phyloP scores from a whole-genome alignment of 2,113 vertebrate genomes.

The Herpetotheres cachinnans region DNA sequence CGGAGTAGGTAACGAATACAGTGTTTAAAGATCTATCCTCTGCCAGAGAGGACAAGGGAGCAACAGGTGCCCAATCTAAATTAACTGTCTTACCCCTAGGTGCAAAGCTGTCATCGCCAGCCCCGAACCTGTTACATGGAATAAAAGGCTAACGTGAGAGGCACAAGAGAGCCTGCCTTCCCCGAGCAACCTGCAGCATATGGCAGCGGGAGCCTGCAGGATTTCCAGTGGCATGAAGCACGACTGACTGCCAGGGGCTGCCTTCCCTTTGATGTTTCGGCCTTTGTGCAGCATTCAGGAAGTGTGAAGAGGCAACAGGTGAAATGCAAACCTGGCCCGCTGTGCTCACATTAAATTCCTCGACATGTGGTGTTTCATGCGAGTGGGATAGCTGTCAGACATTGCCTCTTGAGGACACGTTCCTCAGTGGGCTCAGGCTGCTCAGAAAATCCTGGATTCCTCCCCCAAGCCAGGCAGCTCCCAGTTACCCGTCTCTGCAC shows the following conservation, averaged over 20 bases:
- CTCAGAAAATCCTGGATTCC: not conserved
- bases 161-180: not conserved
- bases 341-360: not conserved
- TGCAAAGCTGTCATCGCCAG: constrained; percentile 36
- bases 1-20: not conserved
- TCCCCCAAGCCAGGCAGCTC: not conserved
- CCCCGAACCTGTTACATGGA: not conserved
- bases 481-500: not conserved
- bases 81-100: not conserved
- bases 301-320: not conserved
- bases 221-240: not conserved
- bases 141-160: constrained; percentile 3
- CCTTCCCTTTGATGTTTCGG: not conserved
- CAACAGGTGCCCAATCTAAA: constrained; percentile 9
- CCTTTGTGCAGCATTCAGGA: not conserved
- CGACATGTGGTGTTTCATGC: not conserved
- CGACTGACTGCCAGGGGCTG: not conserved
- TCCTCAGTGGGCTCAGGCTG: not conserved
- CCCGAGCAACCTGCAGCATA: not conserved
- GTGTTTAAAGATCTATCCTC: not conserved
- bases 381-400: constrained; percentile 41
- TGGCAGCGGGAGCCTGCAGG: not conserved
- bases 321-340: not conserved
- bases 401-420: not conserved
- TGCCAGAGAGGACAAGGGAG: constrained; percentile 11